These are phyloP conservation scores for Caerostris darwini DNA, from an alignment of 1,140 invertebrate genomes.

Conservation along the genomic window DNA sequence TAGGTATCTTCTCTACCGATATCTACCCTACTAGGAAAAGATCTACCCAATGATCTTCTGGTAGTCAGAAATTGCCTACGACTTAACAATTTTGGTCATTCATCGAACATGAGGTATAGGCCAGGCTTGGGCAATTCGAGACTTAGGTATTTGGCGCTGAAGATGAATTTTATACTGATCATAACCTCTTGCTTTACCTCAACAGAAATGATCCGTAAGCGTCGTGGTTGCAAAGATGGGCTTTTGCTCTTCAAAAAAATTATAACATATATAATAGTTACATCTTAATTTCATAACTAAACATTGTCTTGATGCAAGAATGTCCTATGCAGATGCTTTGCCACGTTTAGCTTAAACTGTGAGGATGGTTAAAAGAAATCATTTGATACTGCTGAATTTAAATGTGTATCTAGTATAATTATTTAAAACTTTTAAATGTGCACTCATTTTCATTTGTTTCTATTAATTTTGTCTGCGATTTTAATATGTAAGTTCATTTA, in stretches of 20 bases:
- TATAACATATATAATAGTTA: too few species aligned
- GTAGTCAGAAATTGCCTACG: not conserved
- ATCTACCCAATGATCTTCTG: too few species aligned
- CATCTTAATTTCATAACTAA: not conserved
- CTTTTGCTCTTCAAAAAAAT: conserved; percentile 57
- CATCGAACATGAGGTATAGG: conserved; percentile 82
- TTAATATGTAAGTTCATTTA: too few species aligned
- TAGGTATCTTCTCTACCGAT: too few species aligned
- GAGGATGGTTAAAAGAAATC: too few species aligned
- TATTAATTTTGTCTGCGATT: too few species aligned
- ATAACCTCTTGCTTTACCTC: conserved; percentile 76
- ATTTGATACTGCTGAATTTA: too few species aligned
- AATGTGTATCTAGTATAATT: too few species aligned
- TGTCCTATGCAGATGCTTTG: conserved; percentile 79
- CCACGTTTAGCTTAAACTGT: conserved; percentile 33
- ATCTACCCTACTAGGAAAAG: too few species aligned
- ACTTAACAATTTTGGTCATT: conserved; percentile 81
- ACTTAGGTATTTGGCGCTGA: conserved; percentile 80
- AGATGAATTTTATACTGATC: conserved; percentile 77
- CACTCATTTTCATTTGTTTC: too few species aligned
- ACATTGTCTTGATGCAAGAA: not conserved
- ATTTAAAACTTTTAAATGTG: too few species aligned
- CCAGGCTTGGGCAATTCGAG: conserved; percentile 82
- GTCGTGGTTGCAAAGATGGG: conserved; percentile 77
- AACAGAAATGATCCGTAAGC: conserved; percentile 79